phyloP scores from a whole-genome alignment of 2,888 invertebrate genomes.

The Scotopteryx bipunctaria region DNA sequence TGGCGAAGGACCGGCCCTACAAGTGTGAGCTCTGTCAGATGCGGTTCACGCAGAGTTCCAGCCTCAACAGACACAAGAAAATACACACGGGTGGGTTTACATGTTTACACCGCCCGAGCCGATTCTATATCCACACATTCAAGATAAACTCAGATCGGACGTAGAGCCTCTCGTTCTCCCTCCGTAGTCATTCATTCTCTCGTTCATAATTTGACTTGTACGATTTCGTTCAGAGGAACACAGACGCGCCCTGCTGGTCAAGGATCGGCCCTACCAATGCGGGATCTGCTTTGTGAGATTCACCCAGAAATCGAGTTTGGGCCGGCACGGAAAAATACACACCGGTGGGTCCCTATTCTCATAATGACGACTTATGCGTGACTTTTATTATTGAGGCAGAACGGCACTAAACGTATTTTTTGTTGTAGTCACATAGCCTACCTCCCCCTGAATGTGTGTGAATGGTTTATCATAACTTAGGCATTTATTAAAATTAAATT shows the following conservation, averaged over 20 bases:
- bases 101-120: slow-evolving; percentile 57
- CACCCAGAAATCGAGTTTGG: slow-evolving; percentile 87
- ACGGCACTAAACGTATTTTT: slow-evolving; percentile 59
- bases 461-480: slow-evolving; percentile 65
- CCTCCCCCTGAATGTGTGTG: slow-evolving; percentile 81
- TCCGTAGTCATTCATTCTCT: slow-evolving; percentile 37
- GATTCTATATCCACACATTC: slow-evolving; percentile 46
- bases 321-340: slow-evolving; percentile 87
- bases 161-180: slow-evolving; percentile 42
- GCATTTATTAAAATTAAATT: slow-evolving; percentile 54
- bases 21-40: slow-evolving; percentile 87
- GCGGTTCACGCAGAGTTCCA: slow-evolving; percentile 88
- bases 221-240: slow-evolving; percentile 78
- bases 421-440: slow-evolving; percentile 54
- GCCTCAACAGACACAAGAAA: slow-evolving; percentile 88
- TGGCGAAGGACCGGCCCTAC: slow-evolving; percentile 84
- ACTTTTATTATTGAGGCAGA: slow-evolving; percentile 70
- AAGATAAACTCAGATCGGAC: slow-evolving; percentile 27
- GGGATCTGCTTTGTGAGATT: slow-evolving; percentile 86
- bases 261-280: slow-evolving; percentile 85
- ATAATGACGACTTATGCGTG: slow-evolving; percentile 65
- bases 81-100: slow-evolving; percentile 85
- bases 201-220: slow-evolving; percentile 56
- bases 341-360: slow-evolving; percentile 77
- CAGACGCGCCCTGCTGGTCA: slow-evolving; percentile 75